Conservation (phyloP, 2,888 invertebrate species). For the Cataglyphis livida region DNA sequence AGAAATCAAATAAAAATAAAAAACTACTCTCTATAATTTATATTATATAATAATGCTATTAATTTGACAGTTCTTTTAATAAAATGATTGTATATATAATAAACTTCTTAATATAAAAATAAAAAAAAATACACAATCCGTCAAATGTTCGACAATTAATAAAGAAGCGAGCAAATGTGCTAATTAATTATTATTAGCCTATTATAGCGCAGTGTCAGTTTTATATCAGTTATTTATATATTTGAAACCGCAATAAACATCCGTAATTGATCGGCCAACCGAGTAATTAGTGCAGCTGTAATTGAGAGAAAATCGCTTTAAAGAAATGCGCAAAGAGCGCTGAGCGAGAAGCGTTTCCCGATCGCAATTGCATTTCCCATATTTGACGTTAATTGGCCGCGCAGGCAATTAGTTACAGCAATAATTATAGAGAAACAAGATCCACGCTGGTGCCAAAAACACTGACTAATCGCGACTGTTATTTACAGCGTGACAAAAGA, state of each 20-base stretch:
- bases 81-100: not conserved
- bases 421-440: slow-evolving; percentile 52
- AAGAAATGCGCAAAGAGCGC: slow-evolving; percentile 56
- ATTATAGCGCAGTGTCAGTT: slow-evolving; percentile 35
- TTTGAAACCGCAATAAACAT: slow-evolving; percentile 63
- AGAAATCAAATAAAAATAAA: not conserved
- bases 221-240: slow-evolving; percentile 52
- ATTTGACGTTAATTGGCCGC: slow-evolving; percentile 63
- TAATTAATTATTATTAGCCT: slow-evolving; percentile 46
- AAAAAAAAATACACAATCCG: slow-evolving; percentile 7
- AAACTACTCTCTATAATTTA: not conserved
- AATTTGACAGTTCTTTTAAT: not conserved
- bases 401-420: slow-evolving; percentile 46
- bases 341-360: slow-evolving; percentile 40
- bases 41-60: not conserved
- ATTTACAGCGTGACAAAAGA: not conserved
- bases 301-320: slow-evolving; percentile 59
- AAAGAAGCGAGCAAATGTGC: slow-evolving; percentile 30
- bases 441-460: slow-evolving; percentile 38
- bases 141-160: slow-evolving; percentile 18
- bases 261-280: slow-evolving; percentile 55
- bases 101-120: not conserved
- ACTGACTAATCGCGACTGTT: slow-evolving; percentile 42
- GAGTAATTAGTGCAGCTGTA: slow-evolving; percentile 61
- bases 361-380: slow-evolving; percentile 60